Evolutionary conservation across 2,888 invertebrate genomes (phyloP), one percentile per base, ranked within the genome.

Genomic region (Caenorhabditis imperialis): DNA sequence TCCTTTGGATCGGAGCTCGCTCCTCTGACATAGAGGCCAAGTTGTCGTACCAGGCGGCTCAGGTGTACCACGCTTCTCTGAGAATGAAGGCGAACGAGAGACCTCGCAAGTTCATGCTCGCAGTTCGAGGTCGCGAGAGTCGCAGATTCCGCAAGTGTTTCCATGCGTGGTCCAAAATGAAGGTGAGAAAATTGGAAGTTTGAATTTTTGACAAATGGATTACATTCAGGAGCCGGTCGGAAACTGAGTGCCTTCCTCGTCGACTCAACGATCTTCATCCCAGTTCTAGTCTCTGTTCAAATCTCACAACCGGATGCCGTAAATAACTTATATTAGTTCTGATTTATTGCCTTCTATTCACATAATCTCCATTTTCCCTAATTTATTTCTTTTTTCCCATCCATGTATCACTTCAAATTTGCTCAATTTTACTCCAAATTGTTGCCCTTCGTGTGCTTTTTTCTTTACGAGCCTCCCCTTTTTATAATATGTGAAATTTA

Each of bases 11-110:
- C 61, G 99, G 99, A 10, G 93, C 95, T 62, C 93, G 93, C 84
- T 96, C 97, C 88, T 96, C 96, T 67, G 98, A 99, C 90, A 97
- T 99, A 4, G 99, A 99, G 91, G 95, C 97, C 71, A 99, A 99
- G 90, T 91, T 99, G 60, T 96, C 98, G 0, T 96, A 94, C 89
- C 98, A 99, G 90, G 97, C 97, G 75, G 98, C 96, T 8, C 69
- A 96, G 94, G 97, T 99, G 30, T 99, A 99, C 89, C 95, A 98
- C 81, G 97, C 98, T 90, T 96, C 99, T 89, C 92, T 98, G 92
- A 92, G 95, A 87, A 94, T 94, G 20, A 95, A 97, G 89, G 96
- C 98, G 88, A 94, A 96, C 0, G 94, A 96, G 35, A 91, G 91
- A 72, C 93, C 93, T 0, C 91, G 99, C 72, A 97, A 97, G 90